A percentile compares a stretch with the other conserved stretches of the same genome.
These are phyloP conservation scores for Parazoanthus darwini DNA, from an alignment of 92 coral and sea anemone genomes.

Conservation along the genomic window DNA sequence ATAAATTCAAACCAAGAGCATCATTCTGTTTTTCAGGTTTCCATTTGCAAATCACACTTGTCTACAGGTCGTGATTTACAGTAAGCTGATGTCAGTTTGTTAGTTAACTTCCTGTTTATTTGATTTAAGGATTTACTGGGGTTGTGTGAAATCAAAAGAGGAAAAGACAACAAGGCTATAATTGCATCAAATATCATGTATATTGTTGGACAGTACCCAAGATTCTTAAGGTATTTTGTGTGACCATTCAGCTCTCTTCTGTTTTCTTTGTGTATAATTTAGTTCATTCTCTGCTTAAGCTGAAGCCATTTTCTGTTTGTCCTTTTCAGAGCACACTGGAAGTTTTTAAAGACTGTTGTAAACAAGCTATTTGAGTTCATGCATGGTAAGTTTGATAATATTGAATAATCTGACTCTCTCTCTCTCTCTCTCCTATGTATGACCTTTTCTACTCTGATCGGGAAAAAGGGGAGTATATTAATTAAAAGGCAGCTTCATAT, in stretches of 20 bases:
- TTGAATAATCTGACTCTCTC: no score
- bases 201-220: conserved; percentile 98
- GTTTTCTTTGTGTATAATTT: background rate
- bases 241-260: background rate
- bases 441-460: no score
- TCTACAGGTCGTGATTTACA: no score
- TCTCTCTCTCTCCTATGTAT: no score
- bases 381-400: conserved; percentile 75
- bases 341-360: conserved; percentile 94
- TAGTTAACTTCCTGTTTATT: background rate
- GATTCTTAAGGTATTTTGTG: conserved; percentile 80
- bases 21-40: no score
- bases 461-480: no score
- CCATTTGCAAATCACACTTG: no score
- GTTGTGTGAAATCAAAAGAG: conserved; percentile 97
- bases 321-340: conserved; percentile 90
- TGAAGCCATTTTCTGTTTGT: conserved; percentile 10
- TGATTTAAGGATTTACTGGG: conserved; percentile 84
- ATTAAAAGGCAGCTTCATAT: no score
- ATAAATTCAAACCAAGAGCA: no score
- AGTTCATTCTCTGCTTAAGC: background rate
- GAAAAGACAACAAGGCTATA: conserved; percentile 98
- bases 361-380: conserved; percentile 97
- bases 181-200: conserved; percentile 99
- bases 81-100: background rate